Evolutionary conservation across 2,888 invertebrate genomes (phyloP), one percentile per base, ranked within the genome.

Genomic region (Pogonocherus hispidulus): DNA sequence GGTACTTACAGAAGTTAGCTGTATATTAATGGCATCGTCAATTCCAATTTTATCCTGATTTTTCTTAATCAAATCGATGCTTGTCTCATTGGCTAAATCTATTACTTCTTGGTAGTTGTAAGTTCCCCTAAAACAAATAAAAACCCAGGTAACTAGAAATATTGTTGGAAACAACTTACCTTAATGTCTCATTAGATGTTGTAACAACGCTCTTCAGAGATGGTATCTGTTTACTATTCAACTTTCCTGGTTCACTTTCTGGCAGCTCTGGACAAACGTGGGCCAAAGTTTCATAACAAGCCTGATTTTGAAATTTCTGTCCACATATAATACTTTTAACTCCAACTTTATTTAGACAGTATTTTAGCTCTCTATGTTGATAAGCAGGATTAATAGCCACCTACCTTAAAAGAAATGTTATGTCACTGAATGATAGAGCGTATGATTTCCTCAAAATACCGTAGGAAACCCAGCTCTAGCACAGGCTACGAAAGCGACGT

Each of bases 311-410:
- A 80, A 90, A 92, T 0, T 80, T 84, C 52, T 90, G 89, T 0
- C 91, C 88, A 1, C 91, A 87, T 1, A 96, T 84, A 2, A 95
- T 81, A 0, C 91, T 91, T 78, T 90, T 91, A 0, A 91, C 87
- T 1, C 87, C 88, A 0, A 92, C 93, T 85, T 93, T 93, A 32
- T 90, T 88, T 11, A 96, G 80, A 60, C 91, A 91, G 80, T 91
- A 93, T 55, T 90, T 87, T 0, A 96, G 76, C 82, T 97, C 96
- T 8, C 86, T 83, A 0, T 87, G 86, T 81, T 91, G 89, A 81
- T 92, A 94, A 0, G 90, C 89, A 0, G 95, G 92, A 83, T 97
- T 96, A 27, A 96, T 88, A 65, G 91, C 91, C 8, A 94, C 94
- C 87, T 8, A 94, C 94, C 87, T 92, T 83, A 35, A 84, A 82